Evolutionary conservation across 2,797 vertebrate species (phyloP).

Genomic region (Xiphophorus birchmanni): DNA sequence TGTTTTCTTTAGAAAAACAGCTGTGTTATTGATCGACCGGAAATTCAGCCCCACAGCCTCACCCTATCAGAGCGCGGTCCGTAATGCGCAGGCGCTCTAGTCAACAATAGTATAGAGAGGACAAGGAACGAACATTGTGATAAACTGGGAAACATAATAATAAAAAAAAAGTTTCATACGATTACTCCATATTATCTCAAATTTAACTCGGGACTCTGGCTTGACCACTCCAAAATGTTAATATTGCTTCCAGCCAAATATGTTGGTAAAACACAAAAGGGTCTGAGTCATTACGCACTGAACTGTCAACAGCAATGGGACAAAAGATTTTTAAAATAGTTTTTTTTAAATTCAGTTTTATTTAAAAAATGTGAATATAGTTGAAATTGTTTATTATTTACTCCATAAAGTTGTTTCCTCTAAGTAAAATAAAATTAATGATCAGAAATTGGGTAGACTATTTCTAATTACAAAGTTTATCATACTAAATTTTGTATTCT

Average conservation of each 20-base stretch:
- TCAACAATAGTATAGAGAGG: not conserved
- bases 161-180: too few relatives aligned
- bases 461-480: too few relatives aligned
- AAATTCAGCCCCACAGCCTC: slow-evolving; percentile 20
- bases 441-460: too few relatives aligned
- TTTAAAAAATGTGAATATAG: not conserved
- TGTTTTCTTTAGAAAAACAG: not conserved
- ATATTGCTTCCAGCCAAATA: not conserved
- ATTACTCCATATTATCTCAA: not conserved
- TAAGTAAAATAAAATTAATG: too few relatives aligned
- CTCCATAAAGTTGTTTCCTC: not conserved
- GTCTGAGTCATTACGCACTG: not conserved
- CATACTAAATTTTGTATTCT: too few relatives aligned
- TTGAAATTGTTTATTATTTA: not conserved
- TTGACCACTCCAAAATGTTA: not conserved
- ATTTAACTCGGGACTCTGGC: not conserved
- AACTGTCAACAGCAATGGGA: not conserved
- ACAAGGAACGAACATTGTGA: not conserved
- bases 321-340: not conserved
- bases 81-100: slow-evolving; percentile 41
- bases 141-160: not conserved
- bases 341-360: not conserved
- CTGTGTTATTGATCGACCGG: slow-evolving; percentile 26
- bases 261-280: not conserved
- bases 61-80: slow-evolving; percentile 25